phyloP scores from a whole-genome alignment of 2,113 vertebrate genomes.

The Ascaphus truei region DNA sequence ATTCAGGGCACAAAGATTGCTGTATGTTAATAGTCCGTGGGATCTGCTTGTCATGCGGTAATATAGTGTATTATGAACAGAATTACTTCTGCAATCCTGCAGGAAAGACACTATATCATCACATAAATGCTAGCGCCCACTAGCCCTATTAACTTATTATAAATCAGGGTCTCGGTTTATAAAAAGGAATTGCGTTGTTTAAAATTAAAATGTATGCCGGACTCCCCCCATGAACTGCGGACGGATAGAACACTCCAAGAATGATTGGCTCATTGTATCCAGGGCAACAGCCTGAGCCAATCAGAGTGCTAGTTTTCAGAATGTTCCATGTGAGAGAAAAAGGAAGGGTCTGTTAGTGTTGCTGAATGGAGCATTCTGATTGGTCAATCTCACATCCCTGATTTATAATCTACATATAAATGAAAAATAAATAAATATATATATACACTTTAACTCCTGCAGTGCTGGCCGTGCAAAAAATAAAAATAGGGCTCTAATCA shows the following conservation, averaged over 20 bases:
- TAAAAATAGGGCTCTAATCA: not conserved
- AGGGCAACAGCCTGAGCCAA: not conserved
- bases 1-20: not conserved
- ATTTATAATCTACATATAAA: not conserved
- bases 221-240: not conserved
- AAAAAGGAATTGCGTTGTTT: not conserved
- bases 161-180: not conserved
- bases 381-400: not conserved
- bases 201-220: not conserved
- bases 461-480: not conserved
- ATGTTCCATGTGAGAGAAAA: not conserved
- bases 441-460: not conserved
- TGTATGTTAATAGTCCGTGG: too few relatives aligned
- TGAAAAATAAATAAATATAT: not conserved
- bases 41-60: too few relatives aligned
- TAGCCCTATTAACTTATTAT: not conserved
- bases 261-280: not conserved
- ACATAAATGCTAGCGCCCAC: not conserved
- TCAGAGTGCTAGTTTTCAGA: too few relatives aligned
- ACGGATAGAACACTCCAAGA: not conserved
- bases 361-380: not conserved
- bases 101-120: not conserved
- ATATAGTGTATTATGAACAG: not conserved
- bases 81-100: too few relatives aligned
- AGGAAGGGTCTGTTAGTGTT: not conserved